phyloP scores from a whole-genome alignment of 2,888 invertebrate genomes.

The Cecidostiba fungosa region DNA sequence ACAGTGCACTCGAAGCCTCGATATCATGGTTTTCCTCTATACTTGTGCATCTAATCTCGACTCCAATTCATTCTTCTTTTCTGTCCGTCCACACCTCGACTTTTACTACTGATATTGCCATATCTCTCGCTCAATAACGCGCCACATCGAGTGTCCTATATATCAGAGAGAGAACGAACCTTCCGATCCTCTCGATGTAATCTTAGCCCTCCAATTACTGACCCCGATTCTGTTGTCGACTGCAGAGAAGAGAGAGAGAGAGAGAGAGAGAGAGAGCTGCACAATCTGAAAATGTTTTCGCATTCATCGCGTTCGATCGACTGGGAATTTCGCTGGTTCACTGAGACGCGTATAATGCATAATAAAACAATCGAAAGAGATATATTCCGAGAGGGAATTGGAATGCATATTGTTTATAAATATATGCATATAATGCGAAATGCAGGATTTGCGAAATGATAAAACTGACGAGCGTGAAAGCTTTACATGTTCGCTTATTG shows the following conservation, averaged over 20 bases:
- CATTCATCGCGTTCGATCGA: slow-evolving; percentile 6
- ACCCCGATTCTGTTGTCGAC: not conserved
- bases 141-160: not conserved
- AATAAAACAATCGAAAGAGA: not conserved
- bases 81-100: no score
- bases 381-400: not conserved
- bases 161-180: not conserved
- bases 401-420: not conserved
- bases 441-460: not conserved
- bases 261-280: no score
- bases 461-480: not conserved
- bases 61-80: not conserved
- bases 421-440: not conserved
- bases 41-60: not conserved
- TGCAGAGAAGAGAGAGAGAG: no score
- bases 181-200: slow-evolving; percentile 17
- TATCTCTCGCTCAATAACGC: not conserved
- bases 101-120: not conserved
- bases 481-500: not conserved
- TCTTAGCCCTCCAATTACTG: slow-evolving; percentile 28
- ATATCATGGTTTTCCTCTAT: not conserved
- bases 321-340: not conserved
- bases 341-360: not conserved
- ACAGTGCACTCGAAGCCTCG: not conserved
- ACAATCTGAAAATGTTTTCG: not conserved